These are phyloP conservation scores for Ichneumoninae sp. DNA, from an alignment of 2,888 invertebrate genomes.

Conservation along the genomic window DNA sequence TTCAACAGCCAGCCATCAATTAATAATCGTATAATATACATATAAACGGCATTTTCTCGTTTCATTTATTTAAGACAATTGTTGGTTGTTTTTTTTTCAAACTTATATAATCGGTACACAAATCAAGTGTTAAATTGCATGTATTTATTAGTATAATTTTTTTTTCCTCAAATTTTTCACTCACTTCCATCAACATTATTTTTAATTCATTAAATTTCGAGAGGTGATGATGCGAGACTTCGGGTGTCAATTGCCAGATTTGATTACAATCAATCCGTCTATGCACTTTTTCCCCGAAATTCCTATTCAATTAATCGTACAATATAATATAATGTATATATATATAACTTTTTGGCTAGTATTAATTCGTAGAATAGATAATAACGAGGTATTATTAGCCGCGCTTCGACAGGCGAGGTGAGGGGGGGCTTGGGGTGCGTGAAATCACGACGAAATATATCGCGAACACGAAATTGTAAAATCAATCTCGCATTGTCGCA, in stretches of 20 bases:
- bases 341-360: slow-evolving; percentile 77
- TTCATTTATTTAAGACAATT: slow-evolving; percentile 58
- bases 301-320: slow-evolving; percentile 57
- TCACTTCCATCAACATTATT: not conserved
- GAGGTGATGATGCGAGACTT: not conserved
- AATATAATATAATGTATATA: slow-evolving; percentile 50
- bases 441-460: slow-evolving; percentile 23
- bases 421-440: slow-evolving; percentile 40
- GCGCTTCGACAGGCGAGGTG: slow-evolving; percentile 18
- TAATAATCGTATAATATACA: slow-evolving; percentile 68
- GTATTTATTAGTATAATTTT: not conserved
- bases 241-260: slow-evolving; percentile 3
- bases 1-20: slow-evolving; percentile 64
- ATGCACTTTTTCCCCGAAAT: slow-evolving; percentile 44
- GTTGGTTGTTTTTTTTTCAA: slow-evolving; percentile 36
- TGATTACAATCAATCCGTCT: slow-evolving; percentile 34
- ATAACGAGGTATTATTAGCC: slow-evolving; percentile 79
- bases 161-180: not conserved
- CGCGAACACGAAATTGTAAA: slow-evolving; percentile 59
- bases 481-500: slow-evolving; percentile 59
- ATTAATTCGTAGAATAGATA: slow-evolving; percentile 77
- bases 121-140: slow-evolving; percentile 41
- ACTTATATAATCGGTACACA: slow-evolving; percentile 32
- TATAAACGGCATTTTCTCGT: slow-evolving; percentile 73
- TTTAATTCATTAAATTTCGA: not conserved